These are phyloP conservation scores for Sclerodermus sp. DNA, from an alignment of 2,888 invertebrate species.

Conservation along the genomic window DNA sequence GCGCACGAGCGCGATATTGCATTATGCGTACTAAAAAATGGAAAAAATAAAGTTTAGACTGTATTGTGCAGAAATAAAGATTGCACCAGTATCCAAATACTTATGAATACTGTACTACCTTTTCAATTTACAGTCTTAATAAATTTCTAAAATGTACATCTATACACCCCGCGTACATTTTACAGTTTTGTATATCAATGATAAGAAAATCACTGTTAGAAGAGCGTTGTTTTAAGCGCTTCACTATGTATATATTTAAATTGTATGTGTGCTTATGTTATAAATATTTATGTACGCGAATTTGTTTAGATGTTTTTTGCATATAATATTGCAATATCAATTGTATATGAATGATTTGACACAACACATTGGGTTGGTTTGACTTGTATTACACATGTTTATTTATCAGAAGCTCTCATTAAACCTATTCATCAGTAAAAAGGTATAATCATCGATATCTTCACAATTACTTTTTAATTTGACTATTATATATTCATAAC, in stretches of 20 bases:
- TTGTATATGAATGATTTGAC: slow-evolving; percentile 42
- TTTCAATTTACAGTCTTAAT: slow-evolving; percentile 47
- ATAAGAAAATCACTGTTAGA: slow-evolving; percentile 43
- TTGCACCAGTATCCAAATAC: slow-evolving; percentile 22
- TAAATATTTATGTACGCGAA: slow-evolving; percentile 41
- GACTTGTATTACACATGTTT: slow-evolving; percentile 48
- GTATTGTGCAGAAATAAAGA: slow-evolving; percentile 24
- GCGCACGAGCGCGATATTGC: too few species aligned
- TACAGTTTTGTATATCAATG: slow-evolving; percentile 23
- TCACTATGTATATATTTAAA: slow-evolving; percentile 45
- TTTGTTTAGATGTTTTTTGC: slow-evolving; percentile 27
- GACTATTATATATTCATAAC: slow-evolving; percentile 33
- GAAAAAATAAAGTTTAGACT: slow-evolving; percentile 38
- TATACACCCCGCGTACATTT: slow-evolving; percentile 33
- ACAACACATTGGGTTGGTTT: slow-evolving; percentile 44
- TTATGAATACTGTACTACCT: slow-evolving; percentile 26
- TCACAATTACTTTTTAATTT: slow-evolving; percentile 46
- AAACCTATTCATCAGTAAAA: slow-evolving; percentile 50
- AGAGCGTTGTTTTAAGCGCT: slow-evolving; percentile 46
- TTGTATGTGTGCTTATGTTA: slow-evolving; percentile 48
- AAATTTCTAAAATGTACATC: slow-evolving; percentile 45
- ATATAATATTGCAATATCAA: slow-evolving; percentile 24
- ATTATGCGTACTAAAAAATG: slow-evolving; percentile 29
- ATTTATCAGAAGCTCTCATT: slow-evolving; percentile 48
- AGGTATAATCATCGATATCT: slow-evolving; percentile 38